Evolutionary conservation across 1,140 invertebrate genomes (phyloP), one percentile per base, ranked within the genome.

Genomic region (Cardiocondyla obscurior): DNA sequence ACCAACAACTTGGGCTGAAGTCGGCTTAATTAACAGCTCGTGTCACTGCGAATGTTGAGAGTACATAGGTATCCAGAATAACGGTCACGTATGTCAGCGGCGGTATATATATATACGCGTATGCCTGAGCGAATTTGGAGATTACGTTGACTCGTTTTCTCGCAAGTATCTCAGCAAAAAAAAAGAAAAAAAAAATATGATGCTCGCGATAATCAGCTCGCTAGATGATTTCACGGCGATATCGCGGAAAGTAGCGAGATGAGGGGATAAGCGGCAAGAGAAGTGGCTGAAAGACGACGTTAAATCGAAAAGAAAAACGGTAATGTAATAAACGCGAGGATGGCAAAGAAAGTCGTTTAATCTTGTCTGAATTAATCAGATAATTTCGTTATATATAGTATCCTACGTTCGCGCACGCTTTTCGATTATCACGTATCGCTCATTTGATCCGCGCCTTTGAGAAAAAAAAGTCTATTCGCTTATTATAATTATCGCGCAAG

Each of bases 1-100:
- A 30, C 51, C 51, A 69, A 60, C 62, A 86, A 88, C 77, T 88
- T 84, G 65, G 53, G 53, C 51, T 62, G 55, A 89, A 88, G 81
- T 88, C 86, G 73, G 44, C 84, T 86, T 88, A 89, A 88, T 88
- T 89, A 88, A 86, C 70, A 79, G 82, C 10, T 73, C 85, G 73
- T 83, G 83, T 85, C 76, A 83, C 64, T 25, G 14, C 69, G 79
- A 64, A 85, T 64, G 79, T 74, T 82, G 79, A 10, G 25, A 67
- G 42, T 39, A 55, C 62, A 55, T 44, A 65, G 30, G 46, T 64
- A 60, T 83, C 39, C 49, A 33, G 81, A 70, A 53, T 73, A 84
- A 81, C 64, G 65, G 77, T 53, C 74, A 55, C 39, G 58, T 55
- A 30, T 82, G 70, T 74, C 49, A 46, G 53, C 1, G n/a, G n/a